These are phyloP conservation scores for Otocyon megalotis DNA, from an alignment of 2,113 vertebrate species.

Conservation along the genomic window DNA sequence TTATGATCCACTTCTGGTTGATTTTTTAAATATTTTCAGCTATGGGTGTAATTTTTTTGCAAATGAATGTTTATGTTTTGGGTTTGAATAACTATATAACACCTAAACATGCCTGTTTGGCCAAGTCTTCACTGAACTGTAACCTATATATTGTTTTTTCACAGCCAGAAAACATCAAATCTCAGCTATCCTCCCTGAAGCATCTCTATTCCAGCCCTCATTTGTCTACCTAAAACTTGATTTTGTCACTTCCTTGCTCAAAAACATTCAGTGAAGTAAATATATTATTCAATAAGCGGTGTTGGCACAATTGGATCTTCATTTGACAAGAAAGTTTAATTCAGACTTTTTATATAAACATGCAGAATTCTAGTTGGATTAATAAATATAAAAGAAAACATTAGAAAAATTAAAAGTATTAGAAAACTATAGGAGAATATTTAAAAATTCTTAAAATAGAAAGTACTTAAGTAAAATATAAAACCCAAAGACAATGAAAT, in stretches of 20 bases:
- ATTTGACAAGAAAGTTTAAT: not conserved
- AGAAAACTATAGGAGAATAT: not conserved
- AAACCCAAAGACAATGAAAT: not conserved
- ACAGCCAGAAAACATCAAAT: not conserved
- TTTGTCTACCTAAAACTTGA: not conserved
- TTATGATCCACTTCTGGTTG: not conserved
- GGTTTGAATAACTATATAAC: not conserved
- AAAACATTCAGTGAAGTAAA: not conserved
- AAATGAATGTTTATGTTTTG: not conserved
- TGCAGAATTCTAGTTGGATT: not conserved
- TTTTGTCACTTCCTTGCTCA: not conserved
- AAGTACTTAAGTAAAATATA: not conserved
- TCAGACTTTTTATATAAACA: not conserved
- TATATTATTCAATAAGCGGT: not conserved
- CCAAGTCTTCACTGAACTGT: not conserved
- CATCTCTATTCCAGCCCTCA: not conserved
- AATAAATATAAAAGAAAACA: not conserved
- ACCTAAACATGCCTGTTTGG: not conserved
- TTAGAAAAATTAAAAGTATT: not conserved
- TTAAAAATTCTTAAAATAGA: not conserved
- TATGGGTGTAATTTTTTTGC: not conserved
- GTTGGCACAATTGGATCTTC: not conserved
- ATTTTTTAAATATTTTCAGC: not conserved
- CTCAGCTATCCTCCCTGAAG: not conserved
- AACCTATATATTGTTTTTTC: not conserved